Conservation (phyloP, 1,140 invertebrate genomes). For the Drosophila ficusphila region DNA sequence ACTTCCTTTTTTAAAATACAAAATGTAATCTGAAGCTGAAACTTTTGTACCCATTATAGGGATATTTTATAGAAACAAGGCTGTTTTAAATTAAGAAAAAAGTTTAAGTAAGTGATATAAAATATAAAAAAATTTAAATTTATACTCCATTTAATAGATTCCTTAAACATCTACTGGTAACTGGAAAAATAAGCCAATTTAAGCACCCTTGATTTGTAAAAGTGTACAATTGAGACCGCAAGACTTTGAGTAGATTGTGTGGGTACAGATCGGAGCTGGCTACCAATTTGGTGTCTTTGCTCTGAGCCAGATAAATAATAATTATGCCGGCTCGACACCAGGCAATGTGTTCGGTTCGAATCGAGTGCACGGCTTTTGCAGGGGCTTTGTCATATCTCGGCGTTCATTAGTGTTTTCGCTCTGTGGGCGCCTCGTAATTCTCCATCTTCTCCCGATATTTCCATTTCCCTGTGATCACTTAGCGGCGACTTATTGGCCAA, state of each 20-base stretch:
- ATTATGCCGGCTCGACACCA: slow-evolving; percentile 67
- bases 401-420: slow-evolving; percentile 73
- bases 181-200: not conserved
- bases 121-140: not conserved
- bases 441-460: not conserved
- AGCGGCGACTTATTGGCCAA: slow-evolving; percentile 71
- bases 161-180: no score
- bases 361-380: slow-evolving; percentile 61
- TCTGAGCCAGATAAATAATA: slow-evolving; percentile 78
- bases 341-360: slow-evolving; percentile 7
- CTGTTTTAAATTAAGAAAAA: no score
- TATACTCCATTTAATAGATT: no score
- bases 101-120: no score
- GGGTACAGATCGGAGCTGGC: slow-evolving; percentile 59
- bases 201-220: not conserved
- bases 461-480: slow-evolving; percentile 44
- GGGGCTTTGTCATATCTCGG: slow-evolving; percentile 62
- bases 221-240: not conserved
- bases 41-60: no score
- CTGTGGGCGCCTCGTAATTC: slow-evolving; percentile 59
- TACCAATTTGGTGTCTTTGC: slow-evolving; percentile 73
- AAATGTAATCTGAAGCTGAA: no score
- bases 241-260: slow-evolving; percentile 43
- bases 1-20: no score
- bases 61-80: no score